Evolutionary conservation across 2,888 invertebrate genomes (phyloP).

Genomic region (Achlya flavicornis): DNA sequence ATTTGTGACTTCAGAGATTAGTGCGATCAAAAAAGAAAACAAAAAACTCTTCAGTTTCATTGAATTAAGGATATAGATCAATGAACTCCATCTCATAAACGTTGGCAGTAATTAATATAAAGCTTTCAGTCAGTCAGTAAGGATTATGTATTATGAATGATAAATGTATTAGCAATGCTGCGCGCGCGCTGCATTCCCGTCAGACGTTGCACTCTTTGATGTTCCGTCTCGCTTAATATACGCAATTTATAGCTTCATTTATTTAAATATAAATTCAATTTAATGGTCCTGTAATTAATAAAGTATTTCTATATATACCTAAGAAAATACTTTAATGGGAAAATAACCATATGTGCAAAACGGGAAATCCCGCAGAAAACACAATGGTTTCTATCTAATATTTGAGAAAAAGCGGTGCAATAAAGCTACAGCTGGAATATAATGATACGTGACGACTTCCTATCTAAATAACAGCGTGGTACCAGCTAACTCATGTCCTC

Average conservation of each 20-base stretch:
- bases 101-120: constrained; percentile 1
- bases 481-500: too few species aligned
- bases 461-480: too few species aligned
- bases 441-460: too few species aligned
- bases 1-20: too few species aligned
- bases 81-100: background rate
- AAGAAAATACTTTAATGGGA: background rate
- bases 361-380: too few species aligned
- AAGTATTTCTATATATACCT: background rate
- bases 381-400: too few species aligned
- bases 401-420: too few species aligned
- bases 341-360: too few species aligned
- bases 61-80: background rate
- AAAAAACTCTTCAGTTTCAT: too few species aligned
- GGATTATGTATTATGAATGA: background rate
- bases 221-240: background rate
- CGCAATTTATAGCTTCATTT: background rate
- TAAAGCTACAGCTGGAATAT: too few species aligned
- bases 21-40: too few species aligned
- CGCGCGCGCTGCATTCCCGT: background rate
- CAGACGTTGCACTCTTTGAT: background rate
- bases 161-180: background rate
- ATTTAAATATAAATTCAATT: background rate
- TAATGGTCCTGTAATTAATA: background rate
- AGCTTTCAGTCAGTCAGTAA: constrained; percentile 2